Base-by-base conservation (phyloP, 1,140 invertebrate genomes). In the Bradysia coprophila region DNA sequence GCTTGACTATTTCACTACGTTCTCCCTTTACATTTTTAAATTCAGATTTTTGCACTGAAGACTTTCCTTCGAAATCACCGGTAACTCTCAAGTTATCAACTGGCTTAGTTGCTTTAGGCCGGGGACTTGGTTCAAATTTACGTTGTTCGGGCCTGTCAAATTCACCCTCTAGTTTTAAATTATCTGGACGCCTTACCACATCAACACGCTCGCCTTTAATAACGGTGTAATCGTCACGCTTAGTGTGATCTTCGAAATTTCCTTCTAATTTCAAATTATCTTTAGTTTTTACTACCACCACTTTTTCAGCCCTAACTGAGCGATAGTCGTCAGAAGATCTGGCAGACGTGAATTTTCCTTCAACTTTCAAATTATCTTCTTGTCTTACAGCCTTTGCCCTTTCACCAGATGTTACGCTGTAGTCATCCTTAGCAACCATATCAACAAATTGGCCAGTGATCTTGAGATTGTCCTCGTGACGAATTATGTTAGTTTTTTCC, bases 251-350 rank as follows among this genome's bases (percentile, higher is more conserved):
- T 63, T 59, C 58, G 50, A 65, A 76, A 13, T 69, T 68, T 38
- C 70, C 72, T 52, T 75, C 71, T 4, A 22, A 9, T 55, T 68
- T 71, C 4, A 84, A 52, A 59, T 84, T 75, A 49, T 79, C 75
- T 50, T 68, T 59, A 13, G 67, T 71, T 48, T 65, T 72, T 43
- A 65, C 72, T 2, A 66, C 67, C 15, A 61, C 55, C 41, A 57
- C 62, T 41, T 71, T 55, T 47, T 80, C 77, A 0, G 67, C 72
- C n/a, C 63, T 62, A 16, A 53, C 49, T 47, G n/a, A 71, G 67
- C n/a, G n/a, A n/a, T n/a, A n/a, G n/a, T n/a, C n/a, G n/a, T n/a
- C n/a, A n/a, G n/a, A n/a, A n/a, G n/a, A n/a, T n/a, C n/a, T n/a
- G n/a, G n/a, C n/a, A n/a, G n/a, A n/a, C n/a, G n/a, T 61, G 47